These are phyloP conservation scores for Dinothrombium tinctorium DNA, from an alignment of 1,140 invertebrate genomes.

Conservation along the genomic window DNA sequence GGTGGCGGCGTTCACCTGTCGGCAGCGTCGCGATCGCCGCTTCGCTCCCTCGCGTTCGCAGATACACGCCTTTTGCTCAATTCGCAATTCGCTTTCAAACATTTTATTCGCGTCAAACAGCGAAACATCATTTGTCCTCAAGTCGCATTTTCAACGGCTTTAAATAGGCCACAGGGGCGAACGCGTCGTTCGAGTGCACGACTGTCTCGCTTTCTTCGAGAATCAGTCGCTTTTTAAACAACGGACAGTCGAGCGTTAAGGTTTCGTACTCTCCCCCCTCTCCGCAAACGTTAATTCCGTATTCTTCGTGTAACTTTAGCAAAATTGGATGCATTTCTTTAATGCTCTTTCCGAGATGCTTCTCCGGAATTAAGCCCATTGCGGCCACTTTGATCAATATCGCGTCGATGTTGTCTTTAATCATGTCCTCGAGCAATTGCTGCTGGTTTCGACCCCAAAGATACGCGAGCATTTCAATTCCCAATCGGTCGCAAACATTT, in stretches of 20 bases:
- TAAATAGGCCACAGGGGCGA: constrained; percentile 75
- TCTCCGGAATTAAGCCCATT: constrained; percentile 41
- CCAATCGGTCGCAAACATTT: constrained; percentile 84
- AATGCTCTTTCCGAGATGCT: constrained; percentile 68
- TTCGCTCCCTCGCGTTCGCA: no score
- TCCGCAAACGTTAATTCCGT: constrained; percentile 88
- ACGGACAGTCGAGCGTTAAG: constrained; percentile 83
- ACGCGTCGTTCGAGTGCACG: constrained; percentile 64
- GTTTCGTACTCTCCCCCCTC: constrained; percentile 99
- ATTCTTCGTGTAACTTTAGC: constrained; percentile 67
- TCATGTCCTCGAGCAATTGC: constrained; percentile 90
- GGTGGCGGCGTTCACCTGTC: no score
- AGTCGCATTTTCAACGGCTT: constrained; percentile 52
- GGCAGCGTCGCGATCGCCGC: no score
- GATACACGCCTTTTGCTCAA: no score
- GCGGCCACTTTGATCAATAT: constrained; percentile 87
- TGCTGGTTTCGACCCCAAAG: constrained; percentile 82
- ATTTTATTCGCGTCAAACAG: no score
- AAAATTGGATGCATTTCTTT: constrained; percentile 61
- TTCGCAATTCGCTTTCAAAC: no score
- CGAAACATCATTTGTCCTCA: constrained; percentile 16
- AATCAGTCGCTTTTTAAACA: constrained; percentile 69
- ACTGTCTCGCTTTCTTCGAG: constrained; percentile 63
- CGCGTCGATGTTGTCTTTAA: constrained; percentile 66
- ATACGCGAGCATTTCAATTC: constrained; percentile 65